Percentiles rank a stretch among this genome's conserved stretches.
These are phyloP conservation scores for Epinephelus awoara DNA, from an alignment of 2,797 vertebrate genomes.

Conservation along the genomic window DNA sequence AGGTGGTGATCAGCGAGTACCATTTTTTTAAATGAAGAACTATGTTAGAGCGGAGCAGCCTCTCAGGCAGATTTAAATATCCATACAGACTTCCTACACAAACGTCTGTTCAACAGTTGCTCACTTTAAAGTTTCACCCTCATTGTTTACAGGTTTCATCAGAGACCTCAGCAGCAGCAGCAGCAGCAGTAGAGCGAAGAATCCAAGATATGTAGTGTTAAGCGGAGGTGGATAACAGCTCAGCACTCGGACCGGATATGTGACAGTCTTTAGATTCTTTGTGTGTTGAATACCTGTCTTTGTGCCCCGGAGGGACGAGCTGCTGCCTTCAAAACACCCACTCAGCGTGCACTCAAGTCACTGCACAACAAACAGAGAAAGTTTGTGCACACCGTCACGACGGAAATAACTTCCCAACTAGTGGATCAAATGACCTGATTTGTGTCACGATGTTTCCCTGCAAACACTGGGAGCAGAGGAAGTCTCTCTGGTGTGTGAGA, in stretches of 20 bases:
- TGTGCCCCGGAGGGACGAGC: slow-evolving; percentile 24
- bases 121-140: neutral
- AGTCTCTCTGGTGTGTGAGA: neutral
- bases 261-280: slow-evolving; percentile 76
- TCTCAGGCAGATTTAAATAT: slow-evolving; percentile 12
- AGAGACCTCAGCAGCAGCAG: slow-evolving; percentile 23
- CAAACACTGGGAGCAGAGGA: neutral
- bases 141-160: neutral
- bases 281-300: slow-evolving; percentile 37
- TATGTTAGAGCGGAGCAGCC: neutral
- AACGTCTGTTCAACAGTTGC: neutral
- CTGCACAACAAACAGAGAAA: slow-evolving; percentile 16
- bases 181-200: slow-evolving; percentile 31
- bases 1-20: neutral
- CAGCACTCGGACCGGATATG: slow-evolving; percentile 59
- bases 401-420: neutral
- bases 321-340: slow-evolving; percentile 46
- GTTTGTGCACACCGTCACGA: neutral
- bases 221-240: slow-evolving; percentile 47
- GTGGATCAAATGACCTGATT: neutral
- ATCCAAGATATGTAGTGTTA: slow-evolving; percentile 52
- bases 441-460: neutral
- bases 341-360: slow-evolving; percentile 2
- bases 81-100: slow-evolving; percentile 4
- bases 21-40: neutral